Evolutionary conservation across 2,113 vertebrate genomes (phyloP).

Genomic region (Sterna hirundo): DNA sequence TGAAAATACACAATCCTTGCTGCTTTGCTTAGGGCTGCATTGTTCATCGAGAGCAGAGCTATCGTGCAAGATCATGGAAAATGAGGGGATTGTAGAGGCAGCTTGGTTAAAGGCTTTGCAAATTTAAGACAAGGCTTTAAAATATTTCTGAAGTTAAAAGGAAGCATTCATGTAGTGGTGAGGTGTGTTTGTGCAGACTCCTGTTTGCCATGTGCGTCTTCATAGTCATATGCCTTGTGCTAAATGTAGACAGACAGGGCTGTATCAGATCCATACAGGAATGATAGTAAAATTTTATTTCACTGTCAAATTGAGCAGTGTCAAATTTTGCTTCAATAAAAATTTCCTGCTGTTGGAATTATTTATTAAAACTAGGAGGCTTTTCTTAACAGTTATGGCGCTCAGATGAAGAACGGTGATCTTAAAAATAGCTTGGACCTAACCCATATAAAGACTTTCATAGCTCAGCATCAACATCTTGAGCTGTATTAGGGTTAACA

Average conservation of each 20-base stretch:
- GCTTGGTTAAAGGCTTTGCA: neutral
- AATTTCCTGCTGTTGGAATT: neutral
- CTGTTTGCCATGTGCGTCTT: neutral
- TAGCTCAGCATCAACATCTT: neutral
- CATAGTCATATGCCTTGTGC: neutral
- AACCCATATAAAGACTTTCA: neutral
- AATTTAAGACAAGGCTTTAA: neutral
- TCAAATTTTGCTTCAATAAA: neutral
- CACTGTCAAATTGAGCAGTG: neutral
- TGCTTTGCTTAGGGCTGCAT: conserved; percentile 4
- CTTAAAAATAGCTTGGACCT: neutral
- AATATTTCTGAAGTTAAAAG: neutral
- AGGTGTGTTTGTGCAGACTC: neutral
- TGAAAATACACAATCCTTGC: neutral
- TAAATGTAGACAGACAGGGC: neutral
- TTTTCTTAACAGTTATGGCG: neutral
- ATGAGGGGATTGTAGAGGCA: neutral
- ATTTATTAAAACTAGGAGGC: neutral
- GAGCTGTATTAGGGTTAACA: neutral
- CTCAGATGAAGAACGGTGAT: neutral
- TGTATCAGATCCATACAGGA: neutral
- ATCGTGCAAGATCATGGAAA: neutral
- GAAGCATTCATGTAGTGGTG: neutral
- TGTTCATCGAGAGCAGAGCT: neutral
- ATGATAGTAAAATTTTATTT: neutral